These are phyloP conservation scores for Alexandromys fortis DNA, from an alignment of 2,113 vertebrate species.

Conservation along the genomic window DNA sequence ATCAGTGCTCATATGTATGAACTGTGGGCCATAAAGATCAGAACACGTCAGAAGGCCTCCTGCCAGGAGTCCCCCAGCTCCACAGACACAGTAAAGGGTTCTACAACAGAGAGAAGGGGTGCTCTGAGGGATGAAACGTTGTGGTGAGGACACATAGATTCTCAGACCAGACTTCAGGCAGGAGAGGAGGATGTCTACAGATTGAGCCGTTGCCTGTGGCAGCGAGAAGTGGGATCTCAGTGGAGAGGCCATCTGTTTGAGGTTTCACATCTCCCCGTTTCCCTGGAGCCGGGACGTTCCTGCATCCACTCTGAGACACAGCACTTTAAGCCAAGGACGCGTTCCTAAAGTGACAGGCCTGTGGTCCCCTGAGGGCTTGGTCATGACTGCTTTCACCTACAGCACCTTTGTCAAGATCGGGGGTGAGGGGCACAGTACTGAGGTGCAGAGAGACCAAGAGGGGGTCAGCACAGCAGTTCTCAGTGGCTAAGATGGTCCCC, in stretches of 20 bases:
- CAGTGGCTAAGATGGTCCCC: not conserved
- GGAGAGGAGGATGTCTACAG: not conserved
- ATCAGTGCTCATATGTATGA: not conserved
- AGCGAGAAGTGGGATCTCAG: not conserved
- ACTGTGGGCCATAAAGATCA: not conserved
- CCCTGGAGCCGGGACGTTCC: slow-evolving; percentile 1
- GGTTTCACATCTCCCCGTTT: not conserved
- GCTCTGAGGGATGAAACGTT: not conserved
- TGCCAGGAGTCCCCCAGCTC: not conserved
- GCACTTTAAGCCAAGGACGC: not conserved
- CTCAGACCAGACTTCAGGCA: not conserved
- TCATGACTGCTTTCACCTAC: not conserved
- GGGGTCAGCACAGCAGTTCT: not conserved
- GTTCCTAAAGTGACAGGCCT: not conserved
- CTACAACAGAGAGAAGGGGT: not conserved
- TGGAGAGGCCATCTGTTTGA: slow-evolving; percentile 29
- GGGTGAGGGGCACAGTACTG: accelerated
- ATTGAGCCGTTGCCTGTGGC: not conserved
- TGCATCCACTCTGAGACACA: not conserved
- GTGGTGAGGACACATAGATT: not conserved
- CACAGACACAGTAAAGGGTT: not conserved
- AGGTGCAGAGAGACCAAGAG: not conserved
- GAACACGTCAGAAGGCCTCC: not conserved
- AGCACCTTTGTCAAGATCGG: not conserved
- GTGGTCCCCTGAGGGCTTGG: accelerated